These are phyloP conservation scores for Brachionus asplanchnoidis DNA, from an alignment of 1,140 invertebrate genomes.

Conservation along the genomic window DNA sequence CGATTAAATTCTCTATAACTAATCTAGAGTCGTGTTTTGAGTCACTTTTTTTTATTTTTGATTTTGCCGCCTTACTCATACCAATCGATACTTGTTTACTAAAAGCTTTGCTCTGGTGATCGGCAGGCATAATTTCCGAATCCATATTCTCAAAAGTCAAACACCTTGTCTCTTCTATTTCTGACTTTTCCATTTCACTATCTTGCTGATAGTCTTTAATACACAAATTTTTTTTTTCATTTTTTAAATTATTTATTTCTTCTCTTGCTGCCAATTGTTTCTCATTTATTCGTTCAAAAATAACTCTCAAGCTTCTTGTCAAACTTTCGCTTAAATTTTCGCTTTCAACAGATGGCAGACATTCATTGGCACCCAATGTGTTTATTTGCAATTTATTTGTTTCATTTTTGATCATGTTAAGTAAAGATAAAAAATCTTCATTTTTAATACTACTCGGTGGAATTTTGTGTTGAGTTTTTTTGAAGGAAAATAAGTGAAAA, in stretches of 20 bases:
- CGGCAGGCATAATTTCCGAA: neutral
- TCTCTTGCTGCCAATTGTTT: neutral
- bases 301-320: neutral
- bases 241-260: slow-evolving; percentile 17
- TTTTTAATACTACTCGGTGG: neutral
- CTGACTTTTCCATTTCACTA: neutral
- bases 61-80: neutral
- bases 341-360: neutral
- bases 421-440: neutral
- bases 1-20: neutral
- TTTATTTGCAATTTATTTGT: neutral
- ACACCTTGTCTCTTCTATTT: neutral
- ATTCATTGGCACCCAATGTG: neutral
- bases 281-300: neutral
- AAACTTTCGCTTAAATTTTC: neutral
- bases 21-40: neutral
- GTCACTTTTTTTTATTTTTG: neutral
- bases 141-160: neutral
- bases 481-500: slow-evolving; percentile 36
- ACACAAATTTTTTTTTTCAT: neutral
- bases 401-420: neutral
- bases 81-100: slow-evolving; percentile 16
- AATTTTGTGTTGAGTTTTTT: neutral
- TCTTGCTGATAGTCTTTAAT: neutral
- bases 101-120: neutral